phyloP scores from a whole-genome alignment of 1,140 invertebrate genomes.

The Dolichoris vasculosae region DNA sequence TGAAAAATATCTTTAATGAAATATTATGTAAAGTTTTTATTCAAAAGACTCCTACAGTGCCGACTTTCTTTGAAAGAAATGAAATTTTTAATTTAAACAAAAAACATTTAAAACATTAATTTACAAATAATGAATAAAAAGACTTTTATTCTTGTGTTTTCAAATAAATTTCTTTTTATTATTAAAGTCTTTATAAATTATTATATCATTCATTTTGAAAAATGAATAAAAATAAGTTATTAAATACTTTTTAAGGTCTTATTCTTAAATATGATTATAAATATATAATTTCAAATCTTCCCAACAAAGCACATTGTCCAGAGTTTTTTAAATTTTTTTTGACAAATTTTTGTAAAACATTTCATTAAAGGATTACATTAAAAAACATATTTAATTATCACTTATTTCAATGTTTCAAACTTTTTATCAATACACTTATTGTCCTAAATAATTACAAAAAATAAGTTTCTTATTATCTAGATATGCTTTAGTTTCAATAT shows the following conservation, averaged over 20 bases:
- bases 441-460: slow-evolving; percentile 49
- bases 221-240: neutral
- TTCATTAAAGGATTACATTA: slow-evolving; percentile 12
- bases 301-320: neutral
- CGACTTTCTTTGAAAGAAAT: neutral
- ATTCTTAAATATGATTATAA: neutral
- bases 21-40: neutral
- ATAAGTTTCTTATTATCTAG: slow-evolving; percentile 26
- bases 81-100: too few species aligned
- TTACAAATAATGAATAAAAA: neutral
- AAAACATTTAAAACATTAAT: neutral
- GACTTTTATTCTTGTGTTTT: neutral
- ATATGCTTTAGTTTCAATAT: neutral
- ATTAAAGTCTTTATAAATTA: too few species aligned
- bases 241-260: neutral
- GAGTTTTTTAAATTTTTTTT: neutral
- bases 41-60: neutral
- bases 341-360: neutral
- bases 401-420: neutral
- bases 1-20: neutral
- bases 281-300: neutral
- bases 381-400: neutral
- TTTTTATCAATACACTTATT: slow-evolving; percentile 19
- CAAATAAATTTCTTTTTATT: neutral
- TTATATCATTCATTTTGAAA: neutral